Base-by-base conservation (phyloP, 64 coral and sea anemone genomes). In the Pocillopora damicornis region DNA sequence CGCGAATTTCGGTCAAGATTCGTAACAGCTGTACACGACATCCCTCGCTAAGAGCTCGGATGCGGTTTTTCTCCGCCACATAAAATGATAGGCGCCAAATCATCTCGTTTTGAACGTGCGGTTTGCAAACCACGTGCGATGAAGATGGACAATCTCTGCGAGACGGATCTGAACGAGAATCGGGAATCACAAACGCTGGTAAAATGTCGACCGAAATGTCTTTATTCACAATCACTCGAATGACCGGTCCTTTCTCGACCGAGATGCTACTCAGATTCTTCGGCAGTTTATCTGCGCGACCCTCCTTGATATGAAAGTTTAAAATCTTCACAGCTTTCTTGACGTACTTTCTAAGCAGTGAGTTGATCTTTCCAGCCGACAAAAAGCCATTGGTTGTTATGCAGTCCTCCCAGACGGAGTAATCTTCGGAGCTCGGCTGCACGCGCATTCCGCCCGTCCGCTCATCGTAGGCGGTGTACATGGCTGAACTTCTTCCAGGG, bases 1-100 rank as follows among this genome's bases (percentile, higher is more conserved):
- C 97, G 20, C 97, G 93, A 16, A 99, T 93, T 69, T 99, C 97
- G 13, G 94, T 94, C 23, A 99, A 78, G 71, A 99, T 99, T 25
- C 97, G 90, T 13, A 99, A 85, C 1, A 99, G 83, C 23, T 89
- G 97, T 22, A 99, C 77, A 17, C 97, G 97, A 68, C 97, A 99
- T 56, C 93, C 92, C 71, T 90, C 83, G n/a, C 89, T 91, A 13
- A 99, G 76, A 6, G 97, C 97, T 9, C 97, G 93, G 13, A 99
- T 79, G 23, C 92, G 93, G 42, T 99, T 99, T 35, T 98, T 98
- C 67, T 98, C 95, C 25, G 88, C 95, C 11, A 98, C 95, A 58
- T 94, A 88, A 60, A 98, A 98, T 15, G 95, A 94, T 2, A 86
- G 67, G n/a, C 89, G 90, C 95, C 95, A 98, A 2, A 91, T 79